Evolutionary conservation across 2,113 vertebrate species (phyloP).

Genomic region (Rhizomys pruinosus): DNA sequence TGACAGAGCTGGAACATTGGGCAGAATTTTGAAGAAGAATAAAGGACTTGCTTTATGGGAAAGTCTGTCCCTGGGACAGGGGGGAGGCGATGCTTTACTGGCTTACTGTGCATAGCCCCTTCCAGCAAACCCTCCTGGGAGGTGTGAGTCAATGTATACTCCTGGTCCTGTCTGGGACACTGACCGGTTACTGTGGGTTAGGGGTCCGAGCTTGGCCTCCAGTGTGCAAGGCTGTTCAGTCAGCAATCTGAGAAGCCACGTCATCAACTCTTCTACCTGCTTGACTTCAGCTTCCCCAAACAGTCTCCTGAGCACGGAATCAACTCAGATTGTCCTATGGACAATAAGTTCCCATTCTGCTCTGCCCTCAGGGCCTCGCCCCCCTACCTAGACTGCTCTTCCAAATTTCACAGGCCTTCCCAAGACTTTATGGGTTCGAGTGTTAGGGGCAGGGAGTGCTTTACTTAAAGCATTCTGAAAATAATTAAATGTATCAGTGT

Average conservation of each 20-base stretch:
- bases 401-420: background rate
- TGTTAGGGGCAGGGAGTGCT: background rate
- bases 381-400: background rate
- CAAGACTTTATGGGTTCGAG: background rate
- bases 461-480: slow-evolving; percentile 28
- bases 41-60: background rate
- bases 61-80: fast-evolving
- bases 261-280: background rate
- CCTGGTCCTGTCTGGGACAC: background rate
- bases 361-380: fast-evolving
- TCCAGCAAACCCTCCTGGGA: fast-evolving
- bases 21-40: background rate
- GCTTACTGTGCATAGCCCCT: background rate
- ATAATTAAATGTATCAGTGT: background rate
- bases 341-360: background rate
- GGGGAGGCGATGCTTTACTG: background rate
- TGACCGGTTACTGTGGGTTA: background rate
- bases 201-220: background rate
- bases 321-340: background rate
- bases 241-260: background rate
- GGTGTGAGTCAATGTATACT: background rate
- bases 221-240: background rate
- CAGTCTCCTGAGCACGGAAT: background rate
- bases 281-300: background rate
- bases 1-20: background rate